These are phyloP conservation scores for Coregonus clupeaformis DNA, from an alignment of 2,113 vertebrate genomes.

Conservation along the genomic window DNA sequence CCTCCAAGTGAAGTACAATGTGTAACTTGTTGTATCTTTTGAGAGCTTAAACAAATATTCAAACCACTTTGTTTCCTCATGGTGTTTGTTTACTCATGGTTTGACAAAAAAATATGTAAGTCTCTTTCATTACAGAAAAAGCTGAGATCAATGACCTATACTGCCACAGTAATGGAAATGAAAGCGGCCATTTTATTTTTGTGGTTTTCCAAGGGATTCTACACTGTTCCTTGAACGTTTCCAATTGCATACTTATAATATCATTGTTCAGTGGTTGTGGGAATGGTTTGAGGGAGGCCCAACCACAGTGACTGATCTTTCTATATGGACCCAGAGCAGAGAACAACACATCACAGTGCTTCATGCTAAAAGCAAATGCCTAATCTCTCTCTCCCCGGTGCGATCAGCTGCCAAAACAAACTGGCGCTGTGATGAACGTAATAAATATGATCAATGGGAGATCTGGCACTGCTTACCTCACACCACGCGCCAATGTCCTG, in stretches of 20 bases:
- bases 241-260: slow-evolving; percentile 31
- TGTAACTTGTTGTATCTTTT: neutral
- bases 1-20: neutral
- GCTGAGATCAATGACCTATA: slow-evolving; percentile 2
- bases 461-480: slow-evolving; percentile 70
- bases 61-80: neutral
- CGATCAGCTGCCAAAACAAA: slow-evolving; percentile 76
- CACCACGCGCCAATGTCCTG: slow-evolving; percentile 58
- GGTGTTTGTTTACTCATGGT: neutral
- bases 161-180: slow-evolving; percentile 27
- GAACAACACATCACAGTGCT: slow-evolving; percentile 42
- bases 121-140: neutral
- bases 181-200: slow-evolving; percentile 31
- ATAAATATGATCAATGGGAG: slow-evolving; percentile 75
- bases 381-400: slow-evolving; percentile 32
- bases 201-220: slow-evolving; percentile 30
- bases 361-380: slow-evolving; percentile 55
- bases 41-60: neutral
- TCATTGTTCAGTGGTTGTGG: slow-evolving; percentile 36
- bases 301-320: slow-evolving; percentile 46
- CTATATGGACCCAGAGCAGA: slow-evolving; percentile 43
- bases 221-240: slow-evolving; percentile 31
- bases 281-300: slow-evolving; percentile 34
- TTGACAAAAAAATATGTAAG: neutral
- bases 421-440: slow-evolving; percentile 64